Conservation (phyloP, 2,888 invertebrate genomes). For the Isotomurus palustris region DNA sequence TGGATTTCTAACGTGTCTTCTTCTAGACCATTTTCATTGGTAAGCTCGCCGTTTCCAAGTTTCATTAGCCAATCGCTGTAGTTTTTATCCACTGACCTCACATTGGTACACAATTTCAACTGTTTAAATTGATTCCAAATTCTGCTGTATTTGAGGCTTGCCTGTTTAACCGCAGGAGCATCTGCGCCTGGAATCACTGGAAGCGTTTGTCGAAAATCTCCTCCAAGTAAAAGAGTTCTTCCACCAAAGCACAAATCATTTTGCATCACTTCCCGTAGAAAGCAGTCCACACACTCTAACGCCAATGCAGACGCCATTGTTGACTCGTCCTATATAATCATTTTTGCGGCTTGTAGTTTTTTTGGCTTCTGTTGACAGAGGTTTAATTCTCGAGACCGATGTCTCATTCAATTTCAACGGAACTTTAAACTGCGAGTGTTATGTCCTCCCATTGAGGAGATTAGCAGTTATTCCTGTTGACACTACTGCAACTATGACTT, state of each 20-base stretch:
- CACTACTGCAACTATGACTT: slow-evolving; percentile 42
- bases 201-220: slow-evolving; percentile 38
- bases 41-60: slow-evolving; percentile 19
- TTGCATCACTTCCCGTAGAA: slow-evolving; percentile 15
- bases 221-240: slow-evolving; percentile 27
- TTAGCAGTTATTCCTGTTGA: slow-evolving; percentile 49
- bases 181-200: slow-evolving; percentile 25
- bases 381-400: slow-evolving; percentile 7
- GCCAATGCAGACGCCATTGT: slow-evolving; percentile 14
- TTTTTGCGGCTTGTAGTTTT: neutral
- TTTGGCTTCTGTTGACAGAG: slow-evolving; percentile 22
- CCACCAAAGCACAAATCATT: slow-evolving; percentile 25
- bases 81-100: slow-evolving; percentile 14
- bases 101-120: slow-evolving; percentile 19
- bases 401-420: slow-evolving; percentile 27
- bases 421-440: slow-evolving; percentile 48
- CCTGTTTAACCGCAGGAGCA: slow-evolving; percentile 14
- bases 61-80: slow-evolving; percentile 11
- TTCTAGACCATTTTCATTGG: neutral
- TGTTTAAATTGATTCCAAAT: slow-evolving; percentile 24
- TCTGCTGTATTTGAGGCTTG: slow-evolving; percentile 12
- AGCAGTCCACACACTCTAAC: slow-evolving; percentile 18
- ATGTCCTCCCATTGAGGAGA: slow-evolving; percentile 49
- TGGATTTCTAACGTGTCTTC: slow-evolving; percentile 9
- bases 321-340: slow-evolving; percentile 21